These are phyloP conservation scores for Plutella xylostella DNA, from an alignment of 2,888 invertebrate species.

Conservation along the genomic window DNA sequence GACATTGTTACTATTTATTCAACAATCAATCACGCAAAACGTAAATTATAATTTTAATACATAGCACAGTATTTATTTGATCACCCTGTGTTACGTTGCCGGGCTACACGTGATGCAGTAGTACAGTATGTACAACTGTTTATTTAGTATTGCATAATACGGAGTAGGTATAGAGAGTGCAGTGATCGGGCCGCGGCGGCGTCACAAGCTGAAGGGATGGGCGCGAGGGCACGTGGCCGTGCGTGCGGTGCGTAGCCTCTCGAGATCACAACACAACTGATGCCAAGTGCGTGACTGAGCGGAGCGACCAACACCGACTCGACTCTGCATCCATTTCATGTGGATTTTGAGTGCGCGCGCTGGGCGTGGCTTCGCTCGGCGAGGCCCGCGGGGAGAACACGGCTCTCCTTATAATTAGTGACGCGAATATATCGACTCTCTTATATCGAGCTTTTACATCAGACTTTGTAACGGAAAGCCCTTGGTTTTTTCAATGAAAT, in stretches of 20 bases:
- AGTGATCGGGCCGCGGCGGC: neutral
- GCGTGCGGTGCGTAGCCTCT: slow-evolving; percentile 38
- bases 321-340: slow-evolving; percentile 50
- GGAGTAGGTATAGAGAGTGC: neutral
- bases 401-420: slow-evolving; percentile 32
- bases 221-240: slow-evolving; percentile 42
- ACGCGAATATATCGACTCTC: too few species aligned
- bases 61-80: neutral
- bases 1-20: slow-evolving; percentile 32
- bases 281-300: slow-evolving; percentile 50
- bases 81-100: neutral
- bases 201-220: slow-evolving; percentile 24
- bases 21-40: neutral
- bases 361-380: slow-evolving; percentile 49
- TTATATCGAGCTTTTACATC: too few species aligned
- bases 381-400: slow-evolving; percentile 48
- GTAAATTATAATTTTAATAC: neutral
- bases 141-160: neutral
- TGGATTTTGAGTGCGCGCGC: slow-evolving; percentile 57
- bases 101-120: neutral
- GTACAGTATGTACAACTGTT: neutral
- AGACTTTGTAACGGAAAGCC: too few species aligned
- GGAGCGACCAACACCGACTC: slow-evolving; percentile 33
- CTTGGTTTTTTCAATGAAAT: too few species aligned
- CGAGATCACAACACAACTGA: slow-evolving; percentile 49